These are phyloP conservation scores for Perizoma flavofasciatum DNA, from an alignment of 2,888 invertebrate genomes.

Conservation along the genomic window DNA sequence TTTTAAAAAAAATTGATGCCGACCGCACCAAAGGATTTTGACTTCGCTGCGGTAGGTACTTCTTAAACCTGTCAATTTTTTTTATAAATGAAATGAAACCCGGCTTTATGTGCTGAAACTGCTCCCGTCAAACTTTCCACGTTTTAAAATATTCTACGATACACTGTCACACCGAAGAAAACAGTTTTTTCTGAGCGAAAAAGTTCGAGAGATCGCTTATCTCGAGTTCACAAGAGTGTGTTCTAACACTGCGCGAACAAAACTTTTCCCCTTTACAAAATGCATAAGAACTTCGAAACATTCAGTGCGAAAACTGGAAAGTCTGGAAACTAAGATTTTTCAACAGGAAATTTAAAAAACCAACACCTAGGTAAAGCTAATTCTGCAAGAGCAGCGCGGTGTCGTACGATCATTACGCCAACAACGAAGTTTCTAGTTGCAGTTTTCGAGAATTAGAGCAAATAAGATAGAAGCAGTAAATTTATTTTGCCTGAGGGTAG, in stretches of 20 bases:
- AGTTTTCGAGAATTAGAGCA: conserved; percentile 76
- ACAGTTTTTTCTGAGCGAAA: conserved; percentile 64
- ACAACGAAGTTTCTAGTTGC: conserved; percentile 56
- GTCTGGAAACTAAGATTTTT: conserved; percentile 48
- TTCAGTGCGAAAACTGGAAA: conserved; percentile 48
- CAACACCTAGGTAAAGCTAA: conserved; percentile 39
- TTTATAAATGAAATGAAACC: too few species aligned
- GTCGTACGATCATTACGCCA: conserved; percentile 54
- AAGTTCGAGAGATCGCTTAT: conserved; percentile 58
- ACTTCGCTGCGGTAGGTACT: too few species aligned
- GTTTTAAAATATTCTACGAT: conserved; percentile 1
- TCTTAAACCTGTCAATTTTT: too few species aligned
- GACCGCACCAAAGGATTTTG: too few species aligned
- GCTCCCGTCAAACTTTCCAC: too few species aligned
- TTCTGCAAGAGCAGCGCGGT: conserved; percentile 47
- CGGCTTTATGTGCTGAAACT: too few species aligned
- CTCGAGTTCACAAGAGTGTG: conserved; percentile 49
- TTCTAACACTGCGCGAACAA: conserved; percentile 54
- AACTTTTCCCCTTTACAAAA: conserved; percentile 76
- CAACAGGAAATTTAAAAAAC: conserved; percentile 46
- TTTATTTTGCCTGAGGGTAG: conserved; percentile 74
- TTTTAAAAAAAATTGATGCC: too few species aligned
- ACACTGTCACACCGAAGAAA: conserved; percentile 40
- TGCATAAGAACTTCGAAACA: conserved; percentile 70
- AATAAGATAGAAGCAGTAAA: conserved; percentile 79